These are phyloP conservation scores for Stomatorhinus walkeri DNA, from an alignment of 2,797 vertebrate genomes.

Conservation along the genomic window DNA sequence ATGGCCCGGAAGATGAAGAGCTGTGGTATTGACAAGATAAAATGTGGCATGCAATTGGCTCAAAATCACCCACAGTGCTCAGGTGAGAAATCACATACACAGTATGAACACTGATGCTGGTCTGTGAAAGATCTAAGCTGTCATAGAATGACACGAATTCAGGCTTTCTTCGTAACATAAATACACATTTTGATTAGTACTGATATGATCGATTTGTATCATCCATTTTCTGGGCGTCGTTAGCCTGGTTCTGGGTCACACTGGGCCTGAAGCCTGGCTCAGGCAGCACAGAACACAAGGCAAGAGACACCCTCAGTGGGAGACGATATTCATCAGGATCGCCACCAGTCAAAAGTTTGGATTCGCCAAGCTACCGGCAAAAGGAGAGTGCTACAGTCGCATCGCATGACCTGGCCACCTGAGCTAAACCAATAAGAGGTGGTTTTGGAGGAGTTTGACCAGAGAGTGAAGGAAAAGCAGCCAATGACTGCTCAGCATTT, in stretches of 20 bases:
- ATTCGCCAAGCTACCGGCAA: neutral
- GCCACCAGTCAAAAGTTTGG: neutral
- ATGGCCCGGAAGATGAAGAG: conserved; percentile 71
- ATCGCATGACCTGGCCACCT: neutral
- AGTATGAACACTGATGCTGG: neutral
- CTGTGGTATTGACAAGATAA: conserved; percentile 41
- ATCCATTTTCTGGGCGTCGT: neutral
- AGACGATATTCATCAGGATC: neutral
- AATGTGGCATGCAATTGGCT: neutral
- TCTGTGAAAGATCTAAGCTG: neutral
- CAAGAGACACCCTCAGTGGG: neutral
- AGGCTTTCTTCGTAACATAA: neutral
- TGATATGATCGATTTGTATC: neutral
- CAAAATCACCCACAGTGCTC: neutral
- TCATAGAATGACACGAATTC: neutral
- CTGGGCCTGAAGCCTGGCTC: neutral
- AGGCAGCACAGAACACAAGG: neutral
- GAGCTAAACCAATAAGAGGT: neutral
- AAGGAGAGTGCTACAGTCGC: neutral
- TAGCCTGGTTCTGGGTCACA: neutral
- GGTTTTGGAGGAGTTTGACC: neutral
- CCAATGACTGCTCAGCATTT: neutral
- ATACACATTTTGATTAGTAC: neutral
- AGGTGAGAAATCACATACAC: neutral
- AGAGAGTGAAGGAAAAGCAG: neutral